Evolutionary conservation across 2,888 invertebrate species (phyloP), one percentile per base, ranked within the genome.

Genomic region (Mesorhabditis spiculigera): DNA sequence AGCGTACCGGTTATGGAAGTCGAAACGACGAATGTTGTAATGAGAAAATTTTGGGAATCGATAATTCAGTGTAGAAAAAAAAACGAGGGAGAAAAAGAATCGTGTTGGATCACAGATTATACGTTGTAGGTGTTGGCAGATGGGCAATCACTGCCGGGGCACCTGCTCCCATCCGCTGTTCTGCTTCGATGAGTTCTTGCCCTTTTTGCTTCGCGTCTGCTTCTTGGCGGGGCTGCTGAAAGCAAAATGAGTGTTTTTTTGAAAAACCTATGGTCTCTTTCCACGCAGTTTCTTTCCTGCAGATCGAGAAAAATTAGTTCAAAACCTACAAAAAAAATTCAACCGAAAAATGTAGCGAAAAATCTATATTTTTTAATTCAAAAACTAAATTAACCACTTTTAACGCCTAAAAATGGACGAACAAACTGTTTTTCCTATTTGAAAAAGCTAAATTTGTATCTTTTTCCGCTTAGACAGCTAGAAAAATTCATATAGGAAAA

Each of bases 191-290:
- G 28, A 28, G 28, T 28, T 74, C 79, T 44, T 75, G 78, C 62
- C 75, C 75, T 68, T 71, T 68, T 45, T 68, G 64, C 68, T 68
- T 70, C 16, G 73, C 71, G 44, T 68, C 63, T n/a, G n/a, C 63
- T 16, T 43, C 68, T 45, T 63, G 69, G 71, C 13, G 73, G 69
- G 63, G 70, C 71, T 16, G 76, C 76, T 4, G 78, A 75, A 63
- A 75, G 66, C 44, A 74, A 75, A 43, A 73, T 72, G 13, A 67
- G 67, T 13, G 45, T 69, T 10, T 74, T 74, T 75, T 58, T 76
- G 71, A 65, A 72, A 70, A 50, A 72, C 69, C 45, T 71, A 71
- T 66, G 69, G 67, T 28, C 3, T 28, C 28, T 28, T 28, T 28
- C 28, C 28, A 28, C 28, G 28, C 28, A 28, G 28, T 28, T 28